phyloP scores from a whole-genome alignment of 2,797 vertebrate species.

The Bradypodion ventrale region DNA sequence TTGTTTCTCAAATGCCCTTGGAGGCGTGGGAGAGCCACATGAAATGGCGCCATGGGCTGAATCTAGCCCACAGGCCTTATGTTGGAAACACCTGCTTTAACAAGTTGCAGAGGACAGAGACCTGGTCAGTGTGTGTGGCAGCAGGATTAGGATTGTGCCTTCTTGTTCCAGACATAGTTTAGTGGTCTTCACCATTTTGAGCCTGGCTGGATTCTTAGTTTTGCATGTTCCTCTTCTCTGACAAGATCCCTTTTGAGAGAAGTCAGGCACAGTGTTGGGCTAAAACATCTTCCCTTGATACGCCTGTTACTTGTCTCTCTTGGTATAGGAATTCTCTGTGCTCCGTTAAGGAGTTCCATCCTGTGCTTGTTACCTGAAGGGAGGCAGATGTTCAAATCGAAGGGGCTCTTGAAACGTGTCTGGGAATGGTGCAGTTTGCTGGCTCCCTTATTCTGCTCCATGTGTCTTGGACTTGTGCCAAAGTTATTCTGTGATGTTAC shows the following conservation, averaged over 20 bases:
- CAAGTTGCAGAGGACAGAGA: neutral
- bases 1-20: no score
- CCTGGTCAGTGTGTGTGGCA: neutral
- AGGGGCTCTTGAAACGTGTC: neutral
- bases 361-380: neutral
- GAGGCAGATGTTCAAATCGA: neutral
- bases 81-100: no score
- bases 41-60: no score
- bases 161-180: neutral
- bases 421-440: neutral
- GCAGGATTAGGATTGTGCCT: neutral
- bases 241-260: neutral
- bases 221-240: neutral
- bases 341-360: neutral
- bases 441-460: neutral
- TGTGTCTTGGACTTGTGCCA: neutral
- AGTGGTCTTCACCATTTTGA: neutral
- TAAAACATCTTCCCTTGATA: neutral
- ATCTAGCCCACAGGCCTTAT: no score
- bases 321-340: neutral
- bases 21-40: no score
- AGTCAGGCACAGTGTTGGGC: neutral
- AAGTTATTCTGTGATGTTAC: neutral
- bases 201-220: neutral
- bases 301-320: neutral